A percentile compares a stretch with the other conserved stretches of the same genome.
Evolutionary conservation across 2,888 invertebrate species (phyloP).

Genomic region (Gryllus longicercus): DNA sequence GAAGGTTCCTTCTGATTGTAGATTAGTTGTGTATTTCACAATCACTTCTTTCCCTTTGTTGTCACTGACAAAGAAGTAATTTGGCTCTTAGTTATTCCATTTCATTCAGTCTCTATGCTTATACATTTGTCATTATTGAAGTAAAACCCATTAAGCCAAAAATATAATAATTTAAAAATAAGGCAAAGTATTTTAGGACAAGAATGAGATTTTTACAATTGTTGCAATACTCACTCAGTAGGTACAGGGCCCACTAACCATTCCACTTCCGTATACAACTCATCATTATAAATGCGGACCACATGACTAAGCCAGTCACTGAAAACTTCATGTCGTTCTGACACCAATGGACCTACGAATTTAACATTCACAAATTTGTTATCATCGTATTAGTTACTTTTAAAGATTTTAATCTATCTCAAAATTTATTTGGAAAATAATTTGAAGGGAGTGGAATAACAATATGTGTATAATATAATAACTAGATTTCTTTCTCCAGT

Average conservation of each 20-base stretch:
- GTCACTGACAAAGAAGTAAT: constrained; percentile 47
- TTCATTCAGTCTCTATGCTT: neutral
- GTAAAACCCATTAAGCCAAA: too few species aligned
- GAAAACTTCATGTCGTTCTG: constrained; percentile 65
- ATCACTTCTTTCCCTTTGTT: constrained; percentile 78
- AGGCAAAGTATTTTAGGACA: neutral
- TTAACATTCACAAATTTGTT: constrained; percentile 5
- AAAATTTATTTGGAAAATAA: too few species aligned
- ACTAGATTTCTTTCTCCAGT: too few species aligned
- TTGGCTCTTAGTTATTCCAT: too few species aligned
- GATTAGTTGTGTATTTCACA: constrained; percentile 61
- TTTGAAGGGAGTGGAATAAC: too few species aligned
- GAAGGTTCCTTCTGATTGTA: constrained; percentile 65
- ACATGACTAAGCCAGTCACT: constrained; percentile 60
- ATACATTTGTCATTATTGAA: neutral
- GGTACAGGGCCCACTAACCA: constrained; percentile 79
- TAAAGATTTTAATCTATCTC: too few species aligned
- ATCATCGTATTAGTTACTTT: neutral
- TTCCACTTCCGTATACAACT: constrained; percentile 57
- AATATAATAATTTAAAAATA: neutral
- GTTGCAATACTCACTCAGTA: constrained; percentile 50
- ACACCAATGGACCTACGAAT: constrained; percentile 46
- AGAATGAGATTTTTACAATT: neutral
- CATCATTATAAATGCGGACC: constrained; percentile 54
- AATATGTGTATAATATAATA: too few species aligned